Base-by-base conservation (phyloP, 2,797 vertebrate genomes). In the Anabas testudineus region DNA sequence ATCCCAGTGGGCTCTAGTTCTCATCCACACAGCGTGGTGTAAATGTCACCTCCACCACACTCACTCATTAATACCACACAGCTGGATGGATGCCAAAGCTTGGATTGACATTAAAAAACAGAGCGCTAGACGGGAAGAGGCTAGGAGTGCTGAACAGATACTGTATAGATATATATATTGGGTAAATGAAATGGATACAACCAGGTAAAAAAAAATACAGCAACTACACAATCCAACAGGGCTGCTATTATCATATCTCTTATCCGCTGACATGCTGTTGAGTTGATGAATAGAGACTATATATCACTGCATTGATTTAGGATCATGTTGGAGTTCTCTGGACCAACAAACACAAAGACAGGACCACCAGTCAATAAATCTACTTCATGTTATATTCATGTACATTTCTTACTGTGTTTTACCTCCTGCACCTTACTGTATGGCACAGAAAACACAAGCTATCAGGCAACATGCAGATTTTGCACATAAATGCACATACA, bases 341-440 rank as follows among this genome's bases (percentile, higher is more conserved):
- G 84, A 61, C 79, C 80, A 74, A 76, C 81, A 86, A 86, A 88
- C 85, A 88, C 79, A 87, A 77, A 86, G 71, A 82, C 65, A 70
- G 54, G 32, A 52, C 69, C 51, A 32, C 51, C 15, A 16, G 28
- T 90, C 88, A 73, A 90, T 92, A 85, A 90, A 88, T 87, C 88
- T 64, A 76, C 67, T 85, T 91, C 84, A 87, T 89, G 87, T 85
- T 84, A 72, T 76, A 89, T 90, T 90, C 81, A 91, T 88, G 82
- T n/a, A 26, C 28, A 70, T 54, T 73, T 87, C 88, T 82, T 71
- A 71, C 56, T 14, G 19, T 58, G 76, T 87, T 90, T 90, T 85
- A 84, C 74, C 54, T 66, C 59, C 64, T 71, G 67, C 59, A 4
- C 34, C 7, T 5, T 19, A 69, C 52, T 18, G 62, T 39, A 37